Evolutionary conservation across 2,797 vertebrate species (phyloP).

Genomic region (Eutrigla gurnardus): DNA sequence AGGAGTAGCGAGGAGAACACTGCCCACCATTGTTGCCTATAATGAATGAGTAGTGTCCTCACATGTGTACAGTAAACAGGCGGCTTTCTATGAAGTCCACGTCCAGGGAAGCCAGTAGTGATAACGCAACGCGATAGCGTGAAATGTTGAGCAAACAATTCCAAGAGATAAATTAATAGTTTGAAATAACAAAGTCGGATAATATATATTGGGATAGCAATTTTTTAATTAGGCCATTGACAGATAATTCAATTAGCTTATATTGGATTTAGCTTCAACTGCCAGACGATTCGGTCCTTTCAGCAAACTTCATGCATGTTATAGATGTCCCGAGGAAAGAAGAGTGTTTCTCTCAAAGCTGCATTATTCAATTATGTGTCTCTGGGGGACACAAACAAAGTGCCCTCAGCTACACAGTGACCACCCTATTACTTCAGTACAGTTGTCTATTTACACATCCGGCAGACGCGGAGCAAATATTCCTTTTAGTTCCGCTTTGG

Average conservation of each 20-base stretch:
- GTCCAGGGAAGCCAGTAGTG: slow-evolving; percentile 21
- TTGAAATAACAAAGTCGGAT: neutral
- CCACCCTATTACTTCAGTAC: neutral
- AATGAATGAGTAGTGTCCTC: slow-evolving; percentile 75
- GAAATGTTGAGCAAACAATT: slow-evolving; percentile 53
- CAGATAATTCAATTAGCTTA: neutral
- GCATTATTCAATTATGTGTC: neutral
- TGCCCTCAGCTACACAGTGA: neutral
- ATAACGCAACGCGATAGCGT: slow-evolving; percentile 17
- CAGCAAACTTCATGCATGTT: slow-evolving; percentile 14
- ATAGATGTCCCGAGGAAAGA: neutral
- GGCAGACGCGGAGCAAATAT: neutral
- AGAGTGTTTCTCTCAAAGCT: slow-evolving; percentile 5
- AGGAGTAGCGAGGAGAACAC: slow-evolving; percentile 73
- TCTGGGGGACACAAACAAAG: neutral
- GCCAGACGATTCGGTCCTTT: slow-evolving; percentile 4
- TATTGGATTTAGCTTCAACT: slow-evolving; percentile 6
- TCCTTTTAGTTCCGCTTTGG: neutral
- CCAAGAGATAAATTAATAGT: slow-evolving; percentile 17
- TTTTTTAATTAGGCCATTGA: neutral
- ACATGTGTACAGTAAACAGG: slow-evolving; percentile 61
- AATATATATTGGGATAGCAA: neutral
- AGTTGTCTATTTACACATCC: neutral
- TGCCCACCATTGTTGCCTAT: slow-evolving; percentile 77
- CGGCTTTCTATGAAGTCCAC: slow-evolving; percentile 62